Evolutionary conservation across 2,113 vertebrate genomes (phyloP), one percentile per base, ranked within the genome.

Genomic region (Origma solitaria): DNA sequence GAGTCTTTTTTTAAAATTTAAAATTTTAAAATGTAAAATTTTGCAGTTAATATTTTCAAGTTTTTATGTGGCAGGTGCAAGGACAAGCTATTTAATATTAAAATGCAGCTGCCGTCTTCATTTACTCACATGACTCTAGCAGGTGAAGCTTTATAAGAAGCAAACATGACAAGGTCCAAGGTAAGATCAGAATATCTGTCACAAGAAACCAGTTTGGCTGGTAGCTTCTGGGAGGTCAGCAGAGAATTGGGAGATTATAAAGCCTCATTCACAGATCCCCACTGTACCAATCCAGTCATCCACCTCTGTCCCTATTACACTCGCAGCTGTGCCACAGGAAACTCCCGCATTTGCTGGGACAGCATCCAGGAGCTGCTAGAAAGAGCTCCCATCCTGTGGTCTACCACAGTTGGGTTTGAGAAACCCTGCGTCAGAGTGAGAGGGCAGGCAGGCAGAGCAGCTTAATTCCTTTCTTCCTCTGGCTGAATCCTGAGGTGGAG

Each of bases 281-380:
- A 44, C 73, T 4, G 1, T 68, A 37, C n/a, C 60, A 5, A 1
- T 47, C 53, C 25, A 4, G 60, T 51, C 24, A 23, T 71, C 15
- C 21, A 51, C 38, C 3, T 1, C n/a, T 9, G 2, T 27, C 50
- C 44, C 62, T 1, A 0, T 71, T 68, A 42, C 9, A 5, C 15
- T 62, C 45, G 45, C 21, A 15, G 5, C 30, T 81, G 33, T 4
- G 2, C 15, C 15, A 38, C 38, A 51, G 47, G 33, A 88, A 35
- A 19, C 33, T 64, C 3, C 0, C 17, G 19, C 13, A 5, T 45
- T 70, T 77, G 51, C 51, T 1, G 2, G 64, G 45, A 38, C 72
- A 45, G 58, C 6, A 6, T 18, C 33, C 6, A 7, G 44, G 23
- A 72, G 51, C 35, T 21, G 7, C 40, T 78, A 12, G 49, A 86